A percentile compares a stretch with the other conserved stretches of the same genome.
phyloP scores from a whole-genome alignment of 2,888 invertebrate genomes.

The Ennomos erosarius region DNA sequence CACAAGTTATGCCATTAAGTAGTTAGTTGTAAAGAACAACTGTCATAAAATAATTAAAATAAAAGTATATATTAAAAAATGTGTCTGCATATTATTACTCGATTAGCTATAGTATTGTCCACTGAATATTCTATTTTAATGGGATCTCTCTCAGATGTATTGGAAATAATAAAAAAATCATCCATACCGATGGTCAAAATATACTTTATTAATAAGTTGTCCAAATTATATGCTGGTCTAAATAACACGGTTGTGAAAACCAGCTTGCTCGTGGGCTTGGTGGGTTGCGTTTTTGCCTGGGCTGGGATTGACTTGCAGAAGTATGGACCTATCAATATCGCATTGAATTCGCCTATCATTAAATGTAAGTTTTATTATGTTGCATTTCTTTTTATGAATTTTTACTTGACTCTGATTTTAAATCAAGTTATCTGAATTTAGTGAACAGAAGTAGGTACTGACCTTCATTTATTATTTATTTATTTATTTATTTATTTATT shows the following conservation, averaged over 20 bases:
- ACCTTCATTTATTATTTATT: no score
- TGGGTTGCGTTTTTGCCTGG: conserved; percentile 46
- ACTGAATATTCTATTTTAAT: neutral
- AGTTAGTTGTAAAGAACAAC: conserved; percentile 2
- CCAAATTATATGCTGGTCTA: neutral
- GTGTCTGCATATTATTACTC: no score
- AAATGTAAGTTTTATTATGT: conserved; percentile 70
- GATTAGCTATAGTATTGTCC: no score
- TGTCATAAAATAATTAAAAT: conserved; percentile 1
- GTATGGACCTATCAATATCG: conserved; percentile 70
- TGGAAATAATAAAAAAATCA: neutral
- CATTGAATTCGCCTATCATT: conserved; percentile 61
- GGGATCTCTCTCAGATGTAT: neutral
- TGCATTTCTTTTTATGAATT: no score
- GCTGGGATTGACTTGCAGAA: conserved; percentile 67
- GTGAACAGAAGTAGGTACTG: no score
- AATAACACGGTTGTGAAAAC: conserved; percentile 33
- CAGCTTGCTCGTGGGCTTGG: conserved; percentile 43
- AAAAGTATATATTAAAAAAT: no score
- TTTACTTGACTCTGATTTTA: no score
- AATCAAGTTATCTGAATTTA: no score
- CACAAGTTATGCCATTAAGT: conserved; percentile 13
- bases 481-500: no score
- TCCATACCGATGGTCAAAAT: conserved; percentile 2
- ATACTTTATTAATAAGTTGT: neutral